Conservation (phyloP, 37 sponge, comb jelly and placozoan species). For the Diacarnus erythraeanus region DNA sequence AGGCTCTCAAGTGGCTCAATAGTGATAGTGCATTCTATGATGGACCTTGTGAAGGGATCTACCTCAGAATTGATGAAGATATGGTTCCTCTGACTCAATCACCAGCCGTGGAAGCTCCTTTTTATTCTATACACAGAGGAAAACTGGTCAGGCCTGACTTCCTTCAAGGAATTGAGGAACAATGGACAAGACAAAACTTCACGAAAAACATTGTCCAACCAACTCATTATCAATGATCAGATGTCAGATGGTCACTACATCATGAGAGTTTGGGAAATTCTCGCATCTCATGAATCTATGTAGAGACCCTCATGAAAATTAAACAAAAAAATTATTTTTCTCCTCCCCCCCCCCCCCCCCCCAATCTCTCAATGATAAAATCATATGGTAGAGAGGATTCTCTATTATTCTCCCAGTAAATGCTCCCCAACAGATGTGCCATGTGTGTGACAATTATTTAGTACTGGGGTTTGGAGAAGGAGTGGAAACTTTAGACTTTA, state of each 20-base stretch:
- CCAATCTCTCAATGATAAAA: neutral
- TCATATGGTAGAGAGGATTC: too few species aligned
- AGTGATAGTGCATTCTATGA: constrained; percentile 77
- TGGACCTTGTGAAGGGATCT: constrained; percentile 86
- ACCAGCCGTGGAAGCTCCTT: neutral
- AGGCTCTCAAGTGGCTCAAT: constrained; percentile 54
- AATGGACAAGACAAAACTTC: constrained; percentile 85
- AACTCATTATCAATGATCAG: too few species aligned
- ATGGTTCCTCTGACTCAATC: neutral
- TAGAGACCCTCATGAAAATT: neutral
- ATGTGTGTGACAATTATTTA: too few species aligned
- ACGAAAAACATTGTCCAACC: constrained; percentile 84
- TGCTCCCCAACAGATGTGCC: too few species aligned
- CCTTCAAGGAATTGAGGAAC: constrained; percentile 85
- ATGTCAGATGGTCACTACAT: too few species aligned
- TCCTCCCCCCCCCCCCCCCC: neutral
- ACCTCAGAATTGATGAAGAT: constrained; percentile 82
- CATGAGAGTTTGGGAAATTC: too few species aligned
- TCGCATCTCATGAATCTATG: too few species aligned
- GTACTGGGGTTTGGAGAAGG: constrained; percentile 54
- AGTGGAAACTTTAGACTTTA: constrained; percentile 35
- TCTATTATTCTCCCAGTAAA: too few species aligned
- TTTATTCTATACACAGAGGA: constrained; percentile 11
- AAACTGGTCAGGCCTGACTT: constrained; percentile 90
- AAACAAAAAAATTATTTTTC: too few species aligned